phyloP scores from a whole-genome alignment of 2,797 vertebrate genomes.

The Hemibagrus guttatus region DNA sequence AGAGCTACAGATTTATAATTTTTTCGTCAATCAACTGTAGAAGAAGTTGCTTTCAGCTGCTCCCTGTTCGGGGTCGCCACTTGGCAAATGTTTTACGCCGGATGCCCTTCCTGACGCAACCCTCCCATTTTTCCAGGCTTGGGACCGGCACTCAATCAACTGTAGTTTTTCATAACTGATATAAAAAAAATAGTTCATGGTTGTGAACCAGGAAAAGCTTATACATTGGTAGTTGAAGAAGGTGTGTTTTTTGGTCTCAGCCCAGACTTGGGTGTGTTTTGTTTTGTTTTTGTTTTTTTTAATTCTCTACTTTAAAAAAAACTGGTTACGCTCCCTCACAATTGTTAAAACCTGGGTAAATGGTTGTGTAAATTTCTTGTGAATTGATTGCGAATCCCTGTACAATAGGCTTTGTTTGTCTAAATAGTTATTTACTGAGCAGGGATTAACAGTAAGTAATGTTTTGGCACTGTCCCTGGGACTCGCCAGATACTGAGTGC shows the following conservation, averaged over 20 bases:
- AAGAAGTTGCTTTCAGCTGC: too few relatives aligned
- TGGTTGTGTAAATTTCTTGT: not conserved
- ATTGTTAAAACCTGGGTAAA: not conserved
- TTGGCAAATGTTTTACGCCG: too few relatives aligned
- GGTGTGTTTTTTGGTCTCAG: not conserved
- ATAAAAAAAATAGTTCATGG: not conserved
- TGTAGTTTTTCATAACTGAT: not conserved
- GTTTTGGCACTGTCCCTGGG: not conserved
- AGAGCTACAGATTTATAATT: not conserved
- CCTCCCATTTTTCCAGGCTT: too few relatives aligned
- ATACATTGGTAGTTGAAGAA: not conserved
- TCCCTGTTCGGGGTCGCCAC: too few relatives aligned
- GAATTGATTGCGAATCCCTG: not conserved
- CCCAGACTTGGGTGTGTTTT: not conserved
- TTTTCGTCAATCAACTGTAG: not conserved
- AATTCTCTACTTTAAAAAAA: not conserved
- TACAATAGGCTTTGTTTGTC: constrained; percentile 17
- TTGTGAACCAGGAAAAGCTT: not conserved
- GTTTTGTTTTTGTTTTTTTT: not conserved
- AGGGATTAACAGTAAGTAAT: not conserved
- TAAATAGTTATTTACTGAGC: constrained; percentile 14
- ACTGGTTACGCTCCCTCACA: not conserved
- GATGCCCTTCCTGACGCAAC: too few relatives aligned
- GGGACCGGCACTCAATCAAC: too few relatives aligned
- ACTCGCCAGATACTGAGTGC: not conserved